Evolutionary conservation across 2,113 vertebrate genomes (phyloP).

Genomic region (Lontra canadensis): DNA sequence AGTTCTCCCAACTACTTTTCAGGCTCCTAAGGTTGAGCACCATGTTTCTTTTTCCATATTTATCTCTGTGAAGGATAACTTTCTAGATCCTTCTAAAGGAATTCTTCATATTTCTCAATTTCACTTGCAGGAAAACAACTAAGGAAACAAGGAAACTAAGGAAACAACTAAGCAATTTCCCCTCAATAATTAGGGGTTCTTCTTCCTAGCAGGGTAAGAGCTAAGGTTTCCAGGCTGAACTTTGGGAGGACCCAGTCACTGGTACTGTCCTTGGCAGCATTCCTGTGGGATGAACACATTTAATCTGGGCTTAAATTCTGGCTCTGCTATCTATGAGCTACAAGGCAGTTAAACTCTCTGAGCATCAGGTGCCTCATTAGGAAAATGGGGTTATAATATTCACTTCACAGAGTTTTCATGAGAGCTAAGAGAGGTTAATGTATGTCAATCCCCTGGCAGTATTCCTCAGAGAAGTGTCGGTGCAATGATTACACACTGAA

Average conservation of each 20-base stretch:
- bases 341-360: background rate
- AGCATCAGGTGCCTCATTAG: background rate
- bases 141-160: background rate
- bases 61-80: background rate
- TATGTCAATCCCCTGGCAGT: background rate
- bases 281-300: background rate
- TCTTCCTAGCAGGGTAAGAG: background rate
- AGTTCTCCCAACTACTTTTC: background rate
- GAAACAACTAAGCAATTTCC: background rate
- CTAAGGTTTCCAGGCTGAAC: background rate
- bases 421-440: background rate
- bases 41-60: background rate
- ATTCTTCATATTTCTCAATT: background rate
- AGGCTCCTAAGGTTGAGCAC: background rate
- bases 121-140: background rate
- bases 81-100: background rate
- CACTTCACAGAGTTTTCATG: background rate
- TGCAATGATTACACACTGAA: background rate
- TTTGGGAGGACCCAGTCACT: background rate
- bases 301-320: background rate
- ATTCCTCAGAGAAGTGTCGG: background rate
- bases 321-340: background rate
- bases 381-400: background rate
- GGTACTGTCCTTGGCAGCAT: background rate
- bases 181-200: background rate